Evolutionary conservation across 2,797 vertebrate genomes (phyloP).

Genomic region (Denticeps clupeoides): DNA sequence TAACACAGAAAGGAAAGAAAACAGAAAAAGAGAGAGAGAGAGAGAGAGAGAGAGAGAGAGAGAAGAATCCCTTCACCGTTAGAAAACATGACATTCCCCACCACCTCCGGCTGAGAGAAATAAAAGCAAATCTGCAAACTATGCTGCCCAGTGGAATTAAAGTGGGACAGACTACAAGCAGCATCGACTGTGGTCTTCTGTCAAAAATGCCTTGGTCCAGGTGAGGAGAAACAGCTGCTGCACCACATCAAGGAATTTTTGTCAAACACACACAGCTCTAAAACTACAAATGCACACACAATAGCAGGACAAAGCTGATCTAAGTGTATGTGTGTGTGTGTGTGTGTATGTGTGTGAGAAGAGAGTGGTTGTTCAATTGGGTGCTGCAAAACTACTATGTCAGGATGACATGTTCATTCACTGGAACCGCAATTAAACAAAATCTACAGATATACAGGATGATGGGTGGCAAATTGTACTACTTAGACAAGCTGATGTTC

Average conservation of each 20-base stretch:
- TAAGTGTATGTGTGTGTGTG: neutral
- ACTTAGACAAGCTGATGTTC: too few species aligned
- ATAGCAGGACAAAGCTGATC: neutral
- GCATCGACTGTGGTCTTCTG: neutral
- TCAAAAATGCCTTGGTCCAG: neutral
- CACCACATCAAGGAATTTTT: too few species aligned
- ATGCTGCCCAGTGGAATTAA: too few species aligned
- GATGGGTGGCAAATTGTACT: too few species aligned
- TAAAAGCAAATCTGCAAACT: neutral
- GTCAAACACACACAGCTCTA: neutral
- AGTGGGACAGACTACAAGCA: too few species aligned
- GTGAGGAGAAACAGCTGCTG: neutral
- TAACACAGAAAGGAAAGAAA: conserved; percentile 28
- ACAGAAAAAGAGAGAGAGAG: conserved; percentile 40
- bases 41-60: conserved; percentile 29
- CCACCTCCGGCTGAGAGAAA: neutral
- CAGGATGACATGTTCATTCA: neutral
- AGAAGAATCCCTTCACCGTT: conserved; percentile 47
- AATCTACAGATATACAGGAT: neutral
- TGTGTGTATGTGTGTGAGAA: neutral
- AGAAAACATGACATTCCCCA: conserved; percentile 17
- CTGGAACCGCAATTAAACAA: neutral
- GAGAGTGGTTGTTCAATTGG: neutral
- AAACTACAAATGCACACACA: neutral
- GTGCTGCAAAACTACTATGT: too few species aligned